Percentiles rank a stretch among this genome's conserved stretches.
Evolutionary conservation across 2,888 invertebrate genomes (phyloP).

Genomic region (Netelia fuscicornis): DNA sequence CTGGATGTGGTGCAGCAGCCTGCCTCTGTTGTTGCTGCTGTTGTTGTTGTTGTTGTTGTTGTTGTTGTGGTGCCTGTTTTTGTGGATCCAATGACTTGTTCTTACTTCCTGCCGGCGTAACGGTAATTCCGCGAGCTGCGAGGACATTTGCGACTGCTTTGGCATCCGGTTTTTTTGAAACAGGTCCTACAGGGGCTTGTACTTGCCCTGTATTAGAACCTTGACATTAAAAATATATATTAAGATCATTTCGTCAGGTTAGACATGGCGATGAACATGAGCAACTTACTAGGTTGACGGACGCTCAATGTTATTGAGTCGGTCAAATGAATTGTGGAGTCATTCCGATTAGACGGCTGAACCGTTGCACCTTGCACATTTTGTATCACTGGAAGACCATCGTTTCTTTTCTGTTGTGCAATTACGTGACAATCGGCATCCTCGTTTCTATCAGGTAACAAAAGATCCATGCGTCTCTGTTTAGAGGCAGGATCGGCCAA

Average conservation of each 20-base stretch:
- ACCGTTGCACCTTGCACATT: constrained; percentile 88
- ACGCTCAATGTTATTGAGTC: constrained; percentile 90
- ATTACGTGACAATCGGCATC: constrained; percentile 92
- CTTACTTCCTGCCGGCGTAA: constrained; percentile 89
- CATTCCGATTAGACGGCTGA: constrained; percentile 80
- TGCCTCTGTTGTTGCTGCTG: constrained; percentile 81
- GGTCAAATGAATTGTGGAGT: constrained; percentile 89
- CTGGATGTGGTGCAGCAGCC: constrained; percentile 76
- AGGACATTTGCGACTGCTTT: constrained; percentile 92
- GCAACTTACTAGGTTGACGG: constrained; percentile 83
- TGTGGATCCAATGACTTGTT: constrained; percentile 76
- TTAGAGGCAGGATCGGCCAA: constrained; percentile 79
- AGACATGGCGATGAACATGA: background rate
- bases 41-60: constrained; percentile 74
- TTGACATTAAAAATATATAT: constrained; percentile 77
- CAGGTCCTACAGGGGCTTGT: constrained; percentile 75
- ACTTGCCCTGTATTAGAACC: constrained; percentile 83
- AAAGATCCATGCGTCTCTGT: constrained; percentile 87
- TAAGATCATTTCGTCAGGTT: background rate
- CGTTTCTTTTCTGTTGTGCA: constrained; percentile 90
- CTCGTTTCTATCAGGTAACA: constrained; percentile 90
- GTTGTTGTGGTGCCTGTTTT: constrained; percentile 79
- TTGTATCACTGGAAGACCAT: constrained; percentile 90
- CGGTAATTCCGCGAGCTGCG: constrained; percentile 91
- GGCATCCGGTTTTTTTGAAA: constrained; percentile 88